These are phyloP conservation scores for Lamprotornis superbus DNA, from an alignment of 2,113 vertebrate genomes.

Conservation along the genomic window DNA sequence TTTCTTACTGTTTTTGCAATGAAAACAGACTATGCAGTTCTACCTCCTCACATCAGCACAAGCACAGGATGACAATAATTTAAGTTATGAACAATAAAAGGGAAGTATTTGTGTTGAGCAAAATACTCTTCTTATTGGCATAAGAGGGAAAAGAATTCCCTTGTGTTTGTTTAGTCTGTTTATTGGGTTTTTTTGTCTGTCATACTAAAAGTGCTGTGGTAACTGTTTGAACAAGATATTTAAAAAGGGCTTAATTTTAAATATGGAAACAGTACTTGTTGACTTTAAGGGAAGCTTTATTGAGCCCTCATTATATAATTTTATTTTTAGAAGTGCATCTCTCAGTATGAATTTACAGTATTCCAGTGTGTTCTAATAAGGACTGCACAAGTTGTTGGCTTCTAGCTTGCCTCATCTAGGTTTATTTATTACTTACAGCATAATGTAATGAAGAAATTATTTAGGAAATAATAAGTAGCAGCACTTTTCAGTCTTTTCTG, in stretches of 20 bases:
- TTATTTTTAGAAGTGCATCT: constrained; percentile 23
- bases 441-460: neutral
- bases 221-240: constrained; percentile 13
- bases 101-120: neutral
- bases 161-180: neutral
- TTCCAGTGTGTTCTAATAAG: neutral
- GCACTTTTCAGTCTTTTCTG: neutral
- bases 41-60: neutral
- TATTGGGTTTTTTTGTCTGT: neutral
- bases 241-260: neutral
- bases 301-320: neutral
- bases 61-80: neutral
- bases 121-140: neutral
- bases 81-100: neutral
- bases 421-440: neutral
- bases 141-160: neutral
- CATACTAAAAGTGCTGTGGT: neutral
- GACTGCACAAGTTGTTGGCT: neutral
- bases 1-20: neutral
- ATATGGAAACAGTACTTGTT: neutral
- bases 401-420: neutral
- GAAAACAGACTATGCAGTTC: neutral
- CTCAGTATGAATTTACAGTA: neutral
- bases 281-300: neutral
- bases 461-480: neutral